Evolutionary conservation across 2,888 invertebrate species (phyloP).

Genomic region (Apamea epomidion): DNA sequence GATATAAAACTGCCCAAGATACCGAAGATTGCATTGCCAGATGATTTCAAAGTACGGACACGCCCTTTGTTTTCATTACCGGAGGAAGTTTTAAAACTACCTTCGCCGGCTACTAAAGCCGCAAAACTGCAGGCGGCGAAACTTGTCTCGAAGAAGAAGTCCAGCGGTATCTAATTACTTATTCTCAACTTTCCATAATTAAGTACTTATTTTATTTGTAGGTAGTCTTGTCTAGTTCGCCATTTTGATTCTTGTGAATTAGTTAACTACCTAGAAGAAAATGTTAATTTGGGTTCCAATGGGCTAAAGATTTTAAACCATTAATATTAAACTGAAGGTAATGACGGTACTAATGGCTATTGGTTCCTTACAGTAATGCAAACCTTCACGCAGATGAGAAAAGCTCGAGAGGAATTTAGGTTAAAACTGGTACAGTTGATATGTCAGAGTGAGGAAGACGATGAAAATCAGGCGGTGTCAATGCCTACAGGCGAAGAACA

Average conservation of each 20-base stretch:
- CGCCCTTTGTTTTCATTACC: constrained; percentile 92
- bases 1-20: constrained; percentile 89
- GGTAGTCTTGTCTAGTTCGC: neutral
- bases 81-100: constrained; percentile 90
- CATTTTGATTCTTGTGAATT: neutral
- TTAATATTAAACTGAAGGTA: neutral
- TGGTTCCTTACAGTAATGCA: constrained; percentile 86
- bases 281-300: neutral
- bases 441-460: constrained; percentile 87
- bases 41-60: constrained; percentile 90
- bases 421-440: constrained; percentile 94
- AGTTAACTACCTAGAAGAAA: neutral
- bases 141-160: constrained; percentile 68
- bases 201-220: constrained; percentile 9
- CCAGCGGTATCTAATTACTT: constrained; percentile 77
- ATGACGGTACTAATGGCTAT: neutral
- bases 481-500: constrained; percentile 92
- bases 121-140: constrained; percentile 65
- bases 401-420: constrained; percentile 95
- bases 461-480: constrained; percentile 75
- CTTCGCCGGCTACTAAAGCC: constrained; percentile 80
- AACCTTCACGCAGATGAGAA: constrained; percentile 92
- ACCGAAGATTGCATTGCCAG: constrained; percentile 89
- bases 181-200: constrained; percentile 3
- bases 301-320: neutral